Conservation (phyloP, 2,797 vertebrate species). For the Pogonophryne albipinna region DNA sequence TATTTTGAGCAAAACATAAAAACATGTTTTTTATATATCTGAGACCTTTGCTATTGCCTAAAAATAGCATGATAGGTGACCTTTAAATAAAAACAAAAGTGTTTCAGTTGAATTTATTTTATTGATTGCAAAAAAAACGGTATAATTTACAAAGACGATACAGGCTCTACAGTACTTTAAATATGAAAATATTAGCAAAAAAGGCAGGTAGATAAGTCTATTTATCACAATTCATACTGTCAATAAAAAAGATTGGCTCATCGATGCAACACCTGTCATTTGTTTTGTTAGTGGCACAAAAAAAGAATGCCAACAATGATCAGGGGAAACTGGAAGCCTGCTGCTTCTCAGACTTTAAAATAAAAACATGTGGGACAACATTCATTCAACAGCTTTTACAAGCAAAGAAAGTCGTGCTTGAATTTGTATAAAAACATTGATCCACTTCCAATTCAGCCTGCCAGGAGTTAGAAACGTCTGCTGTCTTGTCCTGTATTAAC, state of each 20-base stretch:
- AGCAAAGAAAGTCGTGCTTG: constrained; percentile 28
- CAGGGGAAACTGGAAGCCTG: constrained; percentile 26
- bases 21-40: too few species aligned
- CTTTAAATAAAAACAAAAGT: not conserved
- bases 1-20: too few species aligned
- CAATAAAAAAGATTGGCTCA: constrained; percentile 83
- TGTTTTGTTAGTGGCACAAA: constrained; percentile 66
- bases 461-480: constrained; percentile 18
- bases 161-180: constrained; percentile 78
- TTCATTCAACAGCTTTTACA: constrained; percentile 52
- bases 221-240: constrained; percentile 71
- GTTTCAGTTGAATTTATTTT: constrained; percentile 66
- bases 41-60: too few species aligned
- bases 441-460: constrained; percentile 38
- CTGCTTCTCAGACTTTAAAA: constrained; percentile 46
- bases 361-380: constrained; percentile 45
- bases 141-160: constrained; percentile 78
- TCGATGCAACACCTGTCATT: constrained; percentile 75
- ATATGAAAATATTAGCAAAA: constrained; percentile 79
- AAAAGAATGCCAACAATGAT: constrained; percentile 36
- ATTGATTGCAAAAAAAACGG: constrained; percentile 78
- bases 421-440: constrained; percentile 34
- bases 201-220: constrained; percentile 72
- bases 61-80: too few species aligned
- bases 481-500: constrained; percentile 43